Base-by-base conservation (phyloP, 2,888 invertebrate genomes). In the Cheilosia scutellata region DNA sequence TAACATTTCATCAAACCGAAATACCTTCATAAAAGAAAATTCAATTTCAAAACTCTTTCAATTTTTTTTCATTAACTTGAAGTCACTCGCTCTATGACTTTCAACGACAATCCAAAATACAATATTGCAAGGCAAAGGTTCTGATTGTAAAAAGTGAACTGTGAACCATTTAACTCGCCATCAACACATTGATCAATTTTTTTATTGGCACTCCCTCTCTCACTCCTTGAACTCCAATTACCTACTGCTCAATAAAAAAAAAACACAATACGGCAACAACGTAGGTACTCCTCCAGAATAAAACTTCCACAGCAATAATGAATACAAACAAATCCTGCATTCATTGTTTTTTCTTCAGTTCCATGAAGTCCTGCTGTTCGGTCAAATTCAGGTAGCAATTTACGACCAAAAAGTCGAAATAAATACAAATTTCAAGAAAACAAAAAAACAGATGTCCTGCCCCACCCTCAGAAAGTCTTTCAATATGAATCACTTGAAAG, bases 111-210 rank as follows among this genome's bases (percentile, higher is more conserved):
- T 33, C 33, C 33, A 37, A 16, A 20, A 33, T 25, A 31, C 31
- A 49, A 49, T 13, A 16, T 37, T 65, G 25, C 49, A n/a, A 47
- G 31, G 31, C 29, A 20, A 63, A n/a, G 60, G 7, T 4, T 29
- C 29, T 16, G 37, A 37, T 29, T 25, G 29, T 11, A 4, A 63
- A n/a, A 9, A 33, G 47, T 6, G 16, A 60, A 60, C 27, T 27
- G 31, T 20, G 53, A 57, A 68, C 29, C 40, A 31, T 42, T 57
- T 44, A 55, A 42, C 42, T 55, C 42, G 42, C 66, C 66, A 66
- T 66, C 66, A 66, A 42, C 53, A 66, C 53, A 53, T 40, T 53
- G n/a, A 53, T 68, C 20, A 55, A 68, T 47, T 47, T 63, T 65
- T 65, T 65, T 65, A 65, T 65, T 65, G 27, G 51, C 37, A 25